These are phyloP conservation scores for Nerophis lumbriciformis DNA, from an alignment of 2,113 vertebrate genomes.

Conservation along the genomic window DNA sequence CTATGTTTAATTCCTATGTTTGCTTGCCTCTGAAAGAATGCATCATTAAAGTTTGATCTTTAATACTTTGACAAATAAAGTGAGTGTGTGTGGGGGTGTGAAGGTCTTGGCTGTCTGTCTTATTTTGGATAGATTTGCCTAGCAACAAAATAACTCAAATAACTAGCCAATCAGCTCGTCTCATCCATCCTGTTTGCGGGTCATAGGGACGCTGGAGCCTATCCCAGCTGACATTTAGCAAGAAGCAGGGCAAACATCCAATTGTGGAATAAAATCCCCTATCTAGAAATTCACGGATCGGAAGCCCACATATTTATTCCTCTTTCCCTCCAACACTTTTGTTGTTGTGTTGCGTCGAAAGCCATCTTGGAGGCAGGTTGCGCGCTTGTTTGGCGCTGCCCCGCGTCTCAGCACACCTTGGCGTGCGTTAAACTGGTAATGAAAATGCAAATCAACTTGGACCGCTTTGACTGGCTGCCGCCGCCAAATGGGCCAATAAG, in stretches of 20 bases:
- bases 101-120: too few relatives aligned
- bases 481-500: constrained; percentile 9
- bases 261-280: background rate
- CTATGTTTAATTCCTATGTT: constrained; percentile 46
- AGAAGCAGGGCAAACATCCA: background rate
- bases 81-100: too few relatives aligned
- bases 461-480: background rate
- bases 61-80: background rate
- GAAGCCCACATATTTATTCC: background rate
- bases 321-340: background rate
- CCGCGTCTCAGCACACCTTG: background rate
- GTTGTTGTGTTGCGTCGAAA: background rate
- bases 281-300: background rate
- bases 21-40: constrained; percentile 28
- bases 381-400: background rate
- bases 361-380: background rate
- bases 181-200: too few relatives aligned
- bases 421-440: background rate
- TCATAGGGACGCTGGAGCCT: too few relatives aligned
- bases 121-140: too few relatives aligned
- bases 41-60: constrained; percentile 10
- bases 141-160: too few relatives aligned
- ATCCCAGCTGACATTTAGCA: background rate
- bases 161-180: too few relatives aligned
- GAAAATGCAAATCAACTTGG: constrained; percentile 9